These are phyloP conservation scores for Eristalis tenax DNA, from an alignment of 2,888 invertebrate species.

Conservation along the genomic window DNA sequence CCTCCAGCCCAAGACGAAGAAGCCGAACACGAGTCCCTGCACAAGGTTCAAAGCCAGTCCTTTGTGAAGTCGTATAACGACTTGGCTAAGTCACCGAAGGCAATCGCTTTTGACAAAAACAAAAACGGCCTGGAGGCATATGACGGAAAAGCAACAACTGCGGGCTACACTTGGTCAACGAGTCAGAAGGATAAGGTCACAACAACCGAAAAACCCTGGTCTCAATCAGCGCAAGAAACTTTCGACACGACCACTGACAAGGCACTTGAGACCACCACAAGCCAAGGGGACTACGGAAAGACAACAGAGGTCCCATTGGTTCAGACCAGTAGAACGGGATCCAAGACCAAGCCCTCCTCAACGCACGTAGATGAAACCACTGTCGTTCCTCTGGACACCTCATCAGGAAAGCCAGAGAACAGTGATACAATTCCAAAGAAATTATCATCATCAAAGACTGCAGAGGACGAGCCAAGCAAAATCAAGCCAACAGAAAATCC, in stretches of 20 bases:
- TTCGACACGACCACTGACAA: background rate
- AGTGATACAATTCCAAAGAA: conserved; percentile 1
- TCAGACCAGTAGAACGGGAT: background rate
- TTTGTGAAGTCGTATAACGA: conserved; percentile 84
- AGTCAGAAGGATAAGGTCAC: background rate
- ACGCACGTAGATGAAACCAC: background rate
- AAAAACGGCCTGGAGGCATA: conserved; percentile 19
- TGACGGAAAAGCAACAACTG: conserved; percentile 37
- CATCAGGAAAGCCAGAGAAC: background rate
- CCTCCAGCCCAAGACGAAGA: conserved; percentile 81
- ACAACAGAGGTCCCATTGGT: conserved; percentile 20
- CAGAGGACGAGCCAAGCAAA: background rate
- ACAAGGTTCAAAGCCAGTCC: conserved; percentile 87
- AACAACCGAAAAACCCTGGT: conserved; percentile 20
- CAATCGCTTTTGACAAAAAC: conserved; percentile 38
- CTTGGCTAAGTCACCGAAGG: conserved; percentile 67
- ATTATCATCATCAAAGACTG: background rate
- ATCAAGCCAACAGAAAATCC: conserved; percentile 79
- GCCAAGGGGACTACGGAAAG: conserved; percentile 1
- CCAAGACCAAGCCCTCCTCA: background rate
- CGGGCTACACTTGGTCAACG: conserved; percentile 5
- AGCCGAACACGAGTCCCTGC: conserved; percentile 86
- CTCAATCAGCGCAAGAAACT: background rate
- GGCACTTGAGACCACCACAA: background rate
- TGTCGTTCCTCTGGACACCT: background rate